A percentile compares a stretch with the other conserved stretches of the same genome.
phyloP scores from a whole-genome alignment of 1,140 invertebrate species.

The Branchinecta lindahli region DNA sequence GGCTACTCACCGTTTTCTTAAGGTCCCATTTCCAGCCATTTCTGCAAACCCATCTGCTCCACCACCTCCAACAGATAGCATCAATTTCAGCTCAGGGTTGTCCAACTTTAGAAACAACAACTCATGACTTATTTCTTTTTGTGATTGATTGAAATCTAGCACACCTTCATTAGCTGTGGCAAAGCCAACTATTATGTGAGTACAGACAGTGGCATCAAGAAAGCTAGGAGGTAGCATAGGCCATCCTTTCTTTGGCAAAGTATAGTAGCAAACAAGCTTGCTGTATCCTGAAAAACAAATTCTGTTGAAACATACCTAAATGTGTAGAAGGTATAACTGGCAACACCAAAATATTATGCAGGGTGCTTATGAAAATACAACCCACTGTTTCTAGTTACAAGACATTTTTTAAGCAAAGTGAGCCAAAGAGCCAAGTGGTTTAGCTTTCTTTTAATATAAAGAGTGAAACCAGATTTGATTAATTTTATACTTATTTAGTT shows the following conservation, averaged over 20 bases:
- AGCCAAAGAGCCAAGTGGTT: no score
- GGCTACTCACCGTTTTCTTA: background rate
- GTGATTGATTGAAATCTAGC: background rate
- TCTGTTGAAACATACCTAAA: background rate
- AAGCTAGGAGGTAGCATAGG: background rate
- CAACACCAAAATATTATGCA: no score
- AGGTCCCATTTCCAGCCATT: background rate
- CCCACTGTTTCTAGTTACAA: no score
- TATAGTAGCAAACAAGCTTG: slow-evolving; percentile 18
- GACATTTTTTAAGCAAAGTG: no score
- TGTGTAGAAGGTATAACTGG: no score
- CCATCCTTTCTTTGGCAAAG: slow-evolving; percentile 13
- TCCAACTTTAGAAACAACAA: slow-evolving; percentile 42
- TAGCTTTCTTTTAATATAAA: no score
- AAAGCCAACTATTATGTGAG: slow-evolving; percentile 21
- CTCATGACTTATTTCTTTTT: slow-evolving; percentile 34
- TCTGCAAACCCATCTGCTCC: background rate
- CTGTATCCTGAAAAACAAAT: background rate
- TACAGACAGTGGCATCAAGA: slow-evolving; percentile 14
- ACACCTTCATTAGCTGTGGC: slow-evolving; percentile 3
- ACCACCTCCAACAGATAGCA: slow-evolving; percentile 56
- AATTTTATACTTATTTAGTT: no score
- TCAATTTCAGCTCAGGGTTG: slow-evolving; percentile 53
- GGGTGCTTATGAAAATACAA: no score
- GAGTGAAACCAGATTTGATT: no score